Evolutionary conservation across 1,140 invertebrate genomes (phyloP).

Genomic region (fruit fly (Drosophila melanogaster)): DNA sequence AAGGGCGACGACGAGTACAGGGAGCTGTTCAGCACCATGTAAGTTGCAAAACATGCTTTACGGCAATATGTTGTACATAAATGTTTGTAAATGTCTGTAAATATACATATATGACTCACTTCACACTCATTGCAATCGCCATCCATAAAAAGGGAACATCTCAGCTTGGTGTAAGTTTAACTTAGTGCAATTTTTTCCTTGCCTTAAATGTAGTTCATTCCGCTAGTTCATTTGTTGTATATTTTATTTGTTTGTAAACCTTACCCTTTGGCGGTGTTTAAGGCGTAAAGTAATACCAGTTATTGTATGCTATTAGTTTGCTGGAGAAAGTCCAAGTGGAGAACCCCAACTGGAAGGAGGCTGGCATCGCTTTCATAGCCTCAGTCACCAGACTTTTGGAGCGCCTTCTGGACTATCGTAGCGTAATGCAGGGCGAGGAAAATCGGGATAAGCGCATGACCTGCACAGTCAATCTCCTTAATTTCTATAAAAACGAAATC

Average conservation of each 20-base stretch:
- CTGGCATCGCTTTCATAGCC: constrained; percentile 95
- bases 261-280: background rate
- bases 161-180: constrained; percentile 94
- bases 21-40: constrained; percentile 97
- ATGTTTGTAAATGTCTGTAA: constrained; percentile 54
- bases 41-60: constrained; percentile 86
- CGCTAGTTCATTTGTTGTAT: constrained; percentile 3
- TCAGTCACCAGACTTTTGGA: constrained; percentile 96
- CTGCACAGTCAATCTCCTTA: constrained; percentile 97
- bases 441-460: constrained; percentile 98
- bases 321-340: constrained; percentile 93
- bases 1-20: constrained; percentile 97
- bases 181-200: constrained; percentile 40
- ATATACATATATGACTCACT: constrained; percentile 65
- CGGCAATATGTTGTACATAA: constrained; percentile 16
- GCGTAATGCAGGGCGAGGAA: constrained; percentile 95
- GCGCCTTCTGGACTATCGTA: constrained; percentile 95
- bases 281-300: background rate
- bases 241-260: constrained; percentile 2
- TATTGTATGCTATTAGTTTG: constrained; percentile 86
- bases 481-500: constrained; percentile 98
- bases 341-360: constrained; percentile 95
- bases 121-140: constrained; percentile 76
- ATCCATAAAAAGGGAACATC: constrained; percentile 91
- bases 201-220: constrained; percentile 21